Base-by-base conservation (phyloP, 2,113 vertebrate species). In the Leptosomus discolor region DNA sequence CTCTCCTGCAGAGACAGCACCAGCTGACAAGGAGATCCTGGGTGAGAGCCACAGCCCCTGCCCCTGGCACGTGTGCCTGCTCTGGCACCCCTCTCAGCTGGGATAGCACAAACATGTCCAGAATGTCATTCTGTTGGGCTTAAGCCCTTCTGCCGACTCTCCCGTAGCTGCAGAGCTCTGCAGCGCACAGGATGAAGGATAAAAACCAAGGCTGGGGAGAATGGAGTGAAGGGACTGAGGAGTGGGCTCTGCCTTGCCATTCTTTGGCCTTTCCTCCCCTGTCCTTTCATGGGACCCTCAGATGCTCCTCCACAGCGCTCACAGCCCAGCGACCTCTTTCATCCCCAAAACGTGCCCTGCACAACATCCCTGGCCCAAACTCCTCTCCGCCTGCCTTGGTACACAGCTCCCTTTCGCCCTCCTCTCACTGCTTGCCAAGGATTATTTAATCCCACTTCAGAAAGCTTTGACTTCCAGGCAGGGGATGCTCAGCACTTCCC, bases 281-380 rank as follows among this genome's bases (percentile, higher is more conserved):
- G 0, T 30, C 32, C 60, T 10, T 26, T 46, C 45, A 18, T 3
- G 2, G n/a, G 36, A 71, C 11, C 77, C 51, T 75, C 51, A 46
- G 15, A 21, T 5, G 27, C 41, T 34, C 27, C 21, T 57, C 9
- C 43, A n/a, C 45, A 61, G 34, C 27, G 27, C 30, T 6, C 22
- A 14, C 2, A 14, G 60, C 20, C 41, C 36, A 57, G 30, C 1
- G 1, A 21, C 41, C 5, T 45, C 39, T 17, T 19, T 26, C 17
- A 9, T 24, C 24, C 41, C 11, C 24, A 71, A 19, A 63, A 53
- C 2, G 0, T 2, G 3, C 11, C 15, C 54, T 32, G 4, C 11
- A 5, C 60, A 48, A 15, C 29, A 0, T 4, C 60, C 41, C 51
- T 34, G 14, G 11, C 27, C 39, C 7, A 0, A 1, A 3, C 8